Conservation (phyloP, 2,113 vertebrate species). For the Mionectes macconnelli region DNA sequence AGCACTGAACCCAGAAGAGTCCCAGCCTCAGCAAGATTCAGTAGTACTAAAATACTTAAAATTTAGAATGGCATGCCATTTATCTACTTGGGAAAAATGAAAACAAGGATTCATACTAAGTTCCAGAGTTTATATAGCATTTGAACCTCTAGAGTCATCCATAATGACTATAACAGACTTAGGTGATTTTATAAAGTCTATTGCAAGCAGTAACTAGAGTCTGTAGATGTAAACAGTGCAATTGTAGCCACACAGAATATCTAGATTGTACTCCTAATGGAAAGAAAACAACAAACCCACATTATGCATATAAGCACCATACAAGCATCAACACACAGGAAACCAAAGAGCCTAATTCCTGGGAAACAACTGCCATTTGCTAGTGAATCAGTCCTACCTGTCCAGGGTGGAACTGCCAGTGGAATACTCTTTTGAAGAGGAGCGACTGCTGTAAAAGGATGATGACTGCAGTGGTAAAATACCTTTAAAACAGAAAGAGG, state of each 20-base stretch:
- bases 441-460: conserved; percentile 89
- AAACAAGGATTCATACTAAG: neutral
- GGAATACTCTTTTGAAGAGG: conserved; percentile 86
- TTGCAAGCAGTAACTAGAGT: neutral
- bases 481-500: conserved; percentile 67
- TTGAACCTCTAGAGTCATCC: neutral
- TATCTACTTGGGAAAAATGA: neutral
- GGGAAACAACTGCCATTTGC: neutral
- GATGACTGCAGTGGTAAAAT: conserved; percentile 89
- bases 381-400: conserved; percentile 75
- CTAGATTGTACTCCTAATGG: neutral
- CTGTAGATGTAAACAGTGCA: neutral
- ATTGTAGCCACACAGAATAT: neutral
- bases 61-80: neutral
- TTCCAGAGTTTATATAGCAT: neutral
- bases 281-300: neutral
- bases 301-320: neutral
- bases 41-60: neutral
- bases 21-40: neutral
- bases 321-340: neutral
- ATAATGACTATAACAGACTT: neutral
- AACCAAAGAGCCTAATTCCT: neutral
- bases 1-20: neutral
- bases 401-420: conserved; percentile 84
- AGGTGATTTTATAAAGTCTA: neutral